phyloP scores from a whole-genome alignment of 2,888 invertebrate genomes.

The Chrysopilus asiliformis region DNA sequence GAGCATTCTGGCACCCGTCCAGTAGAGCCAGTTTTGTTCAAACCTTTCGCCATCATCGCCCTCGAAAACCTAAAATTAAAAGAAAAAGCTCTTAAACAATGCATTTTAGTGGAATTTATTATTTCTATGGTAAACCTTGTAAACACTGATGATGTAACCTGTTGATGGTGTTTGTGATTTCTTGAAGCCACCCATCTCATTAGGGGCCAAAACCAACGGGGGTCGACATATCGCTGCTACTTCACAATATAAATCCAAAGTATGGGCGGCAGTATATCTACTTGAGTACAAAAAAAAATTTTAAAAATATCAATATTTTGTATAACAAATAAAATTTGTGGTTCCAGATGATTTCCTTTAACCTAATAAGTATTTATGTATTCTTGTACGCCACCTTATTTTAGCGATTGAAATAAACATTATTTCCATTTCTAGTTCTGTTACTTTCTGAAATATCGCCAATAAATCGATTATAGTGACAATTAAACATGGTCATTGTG shows the following conservation, averaged over 20 bases:
- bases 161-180: slow-evolving; percentile 68
- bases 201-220: slow-evolving; percentile 51
- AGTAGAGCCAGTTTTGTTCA: slow-evolving; percentile 88
- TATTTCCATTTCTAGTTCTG: no score
- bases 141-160: slow-evolving; percentile 84
- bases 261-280: slow-evolving; percentile 76
- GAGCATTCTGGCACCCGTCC: slow-evolving; percentile 91
- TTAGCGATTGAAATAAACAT: no score
- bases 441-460: no score
- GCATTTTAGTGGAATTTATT: background rate
- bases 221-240: slow-evolving; percentile 85
- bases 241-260: slow-evolving; percentile 75
- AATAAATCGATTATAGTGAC: no score
- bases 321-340: no score
- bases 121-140: slow-evolving; percentile 43
- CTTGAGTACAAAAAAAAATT: no score
- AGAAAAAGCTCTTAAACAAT: background rate
- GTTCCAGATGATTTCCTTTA: no score
- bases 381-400: no score
- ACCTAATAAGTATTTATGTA: no score
- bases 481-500: no score
- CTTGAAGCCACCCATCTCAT: slow-evolving; percentile 59
- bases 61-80: slow-evolving; percentile 58
- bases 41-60: slow-evolving; percentile 87
- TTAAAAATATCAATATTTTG: no score